Evolutionary conservation across 2,113 vertebrate genomes (phyloP).

Genomic region (Limanda limanda): DNA sequence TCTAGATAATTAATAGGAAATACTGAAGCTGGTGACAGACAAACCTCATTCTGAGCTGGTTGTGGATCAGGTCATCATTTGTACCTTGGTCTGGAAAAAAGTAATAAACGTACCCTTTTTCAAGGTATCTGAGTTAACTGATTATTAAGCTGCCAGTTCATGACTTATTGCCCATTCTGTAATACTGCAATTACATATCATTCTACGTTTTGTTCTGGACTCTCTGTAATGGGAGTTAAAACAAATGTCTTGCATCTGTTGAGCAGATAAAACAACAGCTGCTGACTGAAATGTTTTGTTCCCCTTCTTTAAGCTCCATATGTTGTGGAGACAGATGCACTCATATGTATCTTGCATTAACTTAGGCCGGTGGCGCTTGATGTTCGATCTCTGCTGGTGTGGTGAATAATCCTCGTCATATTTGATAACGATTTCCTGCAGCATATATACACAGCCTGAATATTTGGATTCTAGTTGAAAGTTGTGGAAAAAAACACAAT

Average conservation of each 20-base stretch:
- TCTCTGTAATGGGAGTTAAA: neutral
- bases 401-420: no score
- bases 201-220: no score
- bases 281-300: neutral
- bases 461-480: no score
- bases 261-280: neutral
- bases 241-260: conserved; percentile 18
- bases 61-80: neutral
- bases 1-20: no score
- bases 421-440: no score
- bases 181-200: neutral
- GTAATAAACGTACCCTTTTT: neutral
- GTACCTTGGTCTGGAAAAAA: neutral
- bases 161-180: neutral
- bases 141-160: no score
- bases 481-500: no score
- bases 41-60: no score
- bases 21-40: no score
- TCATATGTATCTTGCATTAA: neutral
- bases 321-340: conserved; percentile 1
- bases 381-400: no score
- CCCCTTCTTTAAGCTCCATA: neutral
- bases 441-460: no score
- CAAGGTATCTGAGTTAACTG: neutral
- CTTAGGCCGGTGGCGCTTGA: neutral